Base-by-base conservation (phyloP, 2,888 invertebrate genomes). In the Ferrisia virgata region DNA sequence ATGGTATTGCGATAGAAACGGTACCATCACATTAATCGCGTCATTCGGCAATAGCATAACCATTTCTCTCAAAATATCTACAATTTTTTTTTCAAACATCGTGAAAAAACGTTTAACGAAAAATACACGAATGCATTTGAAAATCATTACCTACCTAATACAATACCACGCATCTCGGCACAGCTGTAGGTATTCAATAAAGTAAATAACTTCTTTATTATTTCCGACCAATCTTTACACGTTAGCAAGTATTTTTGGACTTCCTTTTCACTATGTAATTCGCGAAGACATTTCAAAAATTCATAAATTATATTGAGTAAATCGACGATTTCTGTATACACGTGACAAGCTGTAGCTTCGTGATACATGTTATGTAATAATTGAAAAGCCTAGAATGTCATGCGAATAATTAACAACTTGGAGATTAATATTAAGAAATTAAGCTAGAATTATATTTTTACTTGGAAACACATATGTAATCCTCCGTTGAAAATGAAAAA, bases 321-420 rank as follows among this genome's bases (percentile, higher is more conserved):
- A 87, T 96, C 95, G 43, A 95, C 92, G 84, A 97, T 91, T 89
- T 97, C 97, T 2, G 92, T 93, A 0, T 93, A 93, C 18, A 95
- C 94, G 88, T 95, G 95, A 87, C 95, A 95, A 0, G 95, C 95
- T 9, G 96, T 96, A 15, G 96, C 96, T 89, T 97, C 97, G 87
- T 96, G 96, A 88, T 96, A 94, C 93, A 97, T 96, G 86, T 95
- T 94, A 90, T 97, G 96, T 85, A 97, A 90, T 86, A 96, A 96
- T 89, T 95, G 94, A 87, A 97, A 92, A 33, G 96, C 95, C 92
- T 96, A 90, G 69, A 91, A 91, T 18, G 11, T 1, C 36, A 76
- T 1, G 36, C 18, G 5, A 0, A 18, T 0, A 82, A 83, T 53
- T 86, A 79, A 83, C 64, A 28, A 82, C 22, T 1, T 0, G 22